A percentile compares a stretch with the other conserved stretches of the same genome.
These are phyloP conservation scores for Calonectris borealis DNA, from an alignment of 2,113 vertebrate genomes.

Conservation along the genomic window DNA sequence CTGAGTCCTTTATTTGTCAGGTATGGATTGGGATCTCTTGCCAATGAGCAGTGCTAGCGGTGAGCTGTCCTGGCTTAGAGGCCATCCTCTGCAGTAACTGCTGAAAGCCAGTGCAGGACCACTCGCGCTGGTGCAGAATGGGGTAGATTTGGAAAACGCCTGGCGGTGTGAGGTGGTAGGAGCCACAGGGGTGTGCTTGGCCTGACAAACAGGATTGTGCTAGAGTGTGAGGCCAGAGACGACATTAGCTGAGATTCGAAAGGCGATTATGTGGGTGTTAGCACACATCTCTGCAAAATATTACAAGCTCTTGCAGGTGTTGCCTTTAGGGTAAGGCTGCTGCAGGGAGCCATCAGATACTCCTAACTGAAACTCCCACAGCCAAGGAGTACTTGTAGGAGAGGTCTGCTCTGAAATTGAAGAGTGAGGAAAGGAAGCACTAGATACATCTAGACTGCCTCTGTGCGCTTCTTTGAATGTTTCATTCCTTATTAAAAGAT, in stretches of 20 bases:
- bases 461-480: background rate
- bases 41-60: background rate
- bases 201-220: constrained; percentile 12
- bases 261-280: background rate
- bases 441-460: background rate
- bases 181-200: background rate
- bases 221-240: background rate
- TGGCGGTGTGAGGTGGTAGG: background rate
- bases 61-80: background rate
- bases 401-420: constrained; percentile 15
- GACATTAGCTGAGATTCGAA: background rate
- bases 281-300: background rate
- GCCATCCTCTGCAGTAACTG: background rate
- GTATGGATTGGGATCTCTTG: background rate
- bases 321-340: constrained; percentile 50
- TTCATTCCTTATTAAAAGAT: background rate
- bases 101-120: background rate
- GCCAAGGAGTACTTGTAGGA: background rate
- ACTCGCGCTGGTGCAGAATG: background rate
- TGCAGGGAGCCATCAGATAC: constrained; percentile 34
- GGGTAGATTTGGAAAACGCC: background rate
- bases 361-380: constrained; percentile 39
- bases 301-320: constrained; percentile 34
- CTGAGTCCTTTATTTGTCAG: background rate
- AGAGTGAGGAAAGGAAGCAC: constrained; percentile 1